Base-by-base conservation (phyloP, 2,797 vertebrate genomes). In the Enteromius fasciolatus region DNA sequence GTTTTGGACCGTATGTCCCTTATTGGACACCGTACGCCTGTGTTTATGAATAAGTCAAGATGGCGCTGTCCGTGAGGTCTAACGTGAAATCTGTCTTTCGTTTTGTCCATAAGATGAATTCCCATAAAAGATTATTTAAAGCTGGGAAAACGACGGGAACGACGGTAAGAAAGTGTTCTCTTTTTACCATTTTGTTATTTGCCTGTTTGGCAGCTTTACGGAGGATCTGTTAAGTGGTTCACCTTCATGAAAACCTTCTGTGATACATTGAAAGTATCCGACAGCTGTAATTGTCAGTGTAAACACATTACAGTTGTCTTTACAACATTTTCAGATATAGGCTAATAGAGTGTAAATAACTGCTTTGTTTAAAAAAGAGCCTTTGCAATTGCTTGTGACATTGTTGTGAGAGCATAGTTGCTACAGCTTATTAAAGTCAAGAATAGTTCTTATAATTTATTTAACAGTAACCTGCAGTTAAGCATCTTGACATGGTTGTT, bases 41-140 rank as follows among this genome's bases (percentile, higher is more conserved):
- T 52, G 39, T 31, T 41, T 57, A 48, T 23, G 52, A 77, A 41
- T 15, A 18, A 25, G 79, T 52, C 89, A 95, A 94, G 59, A 95
- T 95, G 94, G 93, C 94, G 93, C 91, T 90, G 0, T 85, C 92
- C 87, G 4, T 90, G 9, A 84, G 88, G 28, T 86, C 70, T 17
- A 88, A 85, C 50, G 12, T 88, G 12, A 91, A 86, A 50, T 80
- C 25, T 67, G 36, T 92, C 73, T 20, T 83, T 52, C 46, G 84
- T 1, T 87, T 90, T 75, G 88, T 92, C 87, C 87, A 85, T 9
- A 90, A 46, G 41, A 76, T 83, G n/a, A 69, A 36, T 3, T 52
- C 63, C 52, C 36, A 83, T 0, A 67, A 20, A 66, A 87, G 87
- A 44, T 5, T 28, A 0, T 31, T 90, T 4, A 89, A 89, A 67